Base-by-base conservation (phyloP, 2,797 vertebrate genomes). In the Typhlichthys eigenmanni region DNA sequence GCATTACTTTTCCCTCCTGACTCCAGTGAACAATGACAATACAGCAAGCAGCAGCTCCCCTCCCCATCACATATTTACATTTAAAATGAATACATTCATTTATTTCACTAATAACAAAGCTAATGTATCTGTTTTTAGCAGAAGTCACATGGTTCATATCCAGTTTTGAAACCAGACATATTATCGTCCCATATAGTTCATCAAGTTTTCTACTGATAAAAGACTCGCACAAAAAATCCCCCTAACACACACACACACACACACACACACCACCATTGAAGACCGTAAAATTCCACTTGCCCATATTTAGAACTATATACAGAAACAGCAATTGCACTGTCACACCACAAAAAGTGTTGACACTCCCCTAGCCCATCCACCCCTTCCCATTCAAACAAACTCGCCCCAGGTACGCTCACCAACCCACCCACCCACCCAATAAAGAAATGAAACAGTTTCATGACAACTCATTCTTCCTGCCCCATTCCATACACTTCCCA, bases 21-120 rank as follows among this genome's bases (percentile, higher is more conserved):
- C 64, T 80, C 68, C 59, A 70, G 71, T 66, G 70, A 83, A 82
- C 59, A 70, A 72, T 71, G 72, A 80, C 45, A 74, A 76, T 68
- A 80, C 66, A 90, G 86, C 91, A 74, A 62, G 75, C 67, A 4
- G 69, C 71, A 72, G 38, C 71, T 72, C 83, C 86, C 87, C 80
- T 83, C 80, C 86, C 85, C 80, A 84, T 86, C 87, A 83, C 81
- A 79, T 93, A 92, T 92, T 90, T 93, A 93, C 91, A 94, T 87
- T 87, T 84, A 91, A 93, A 92, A 92, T 85, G 66, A 91, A 88
- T 92, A 92, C 90, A 93, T 93, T 93, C 91, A 93, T 87, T 90
- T 90, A 90, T 89, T 90, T 92, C 89, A 94, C 92, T 86, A 92
- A 89, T 91, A 93, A 93, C 92, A 93, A 94, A 93, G 91, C 90